phyloP scores from a whole-genome alignment of 2,113 vertebrate species.

The Muntiacus muntjak region DNA sequence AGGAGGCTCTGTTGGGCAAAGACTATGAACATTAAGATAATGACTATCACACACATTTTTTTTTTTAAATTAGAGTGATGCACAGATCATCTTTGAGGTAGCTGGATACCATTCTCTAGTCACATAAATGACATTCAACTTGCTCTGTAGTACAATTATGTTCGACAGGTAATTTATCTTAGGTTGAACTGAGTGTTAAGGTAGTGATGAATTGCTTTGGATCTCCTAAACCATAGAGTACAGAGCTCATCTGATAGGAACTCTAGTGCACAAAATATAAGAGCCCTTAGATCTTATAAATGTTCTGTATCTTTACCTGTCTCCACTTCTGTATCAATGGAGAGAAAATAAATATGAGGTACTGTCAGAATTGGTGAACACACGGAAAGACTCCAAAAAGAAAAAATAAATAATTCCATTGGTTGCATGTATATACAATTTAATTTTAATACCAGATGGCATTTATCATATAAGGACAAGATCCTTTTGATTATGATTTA shows the following conservation, averaged over 20 bases:
- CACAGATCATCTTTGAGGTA: not conserved
- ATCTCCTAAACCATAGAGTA: slow-evolving; percentile 47
- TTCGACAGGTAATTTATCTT: slow-evolving; percentile 27
- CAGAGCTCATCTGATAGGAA: slow-evolving; percentile 19
- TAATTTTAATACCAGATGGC: slow-evolving; percentile 38
- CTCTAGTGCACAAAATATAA: not conserved
- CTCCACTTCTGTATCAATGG: slow-evolving; percentile 31
- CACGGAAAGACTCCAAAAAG: slow-evolving; percentile 28
- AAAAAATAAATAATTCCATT: not conserved
- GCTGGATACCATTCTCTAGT: not conserved
- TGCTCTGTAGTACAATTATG: not conserved
- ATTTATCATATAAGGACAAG: slow-evolving; percentile 14
- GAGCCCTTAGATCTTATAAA: not conserved
- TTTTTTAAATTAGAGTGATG: slow-evolving; percentile 54
- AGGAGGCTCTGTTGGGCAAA: not conserved
- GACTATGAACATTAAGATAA: not conserved
- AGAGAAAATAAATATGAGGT: slow-evolving; percentile 48
- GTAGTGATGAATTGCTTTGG: not conserved
- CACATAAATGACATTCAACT: slow-evolving; percentile 15
- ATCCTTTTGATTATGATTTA: slow-evolving; percentile 10
- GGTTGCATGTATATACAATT: not conserved
- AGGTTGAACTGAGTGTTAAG: slow-evolving; percentile 38
- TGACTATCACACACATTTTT: not conserved
- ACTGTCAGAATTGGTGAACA: not conserved
- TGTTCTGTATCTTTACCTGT: slow-evolving; percentile 35